Evolutionary conservation across 1,140 invertebrate species (phyloP), one percentile per base, ranked within the genome.

Genomic region (Aradophagus sp.): DNA sequence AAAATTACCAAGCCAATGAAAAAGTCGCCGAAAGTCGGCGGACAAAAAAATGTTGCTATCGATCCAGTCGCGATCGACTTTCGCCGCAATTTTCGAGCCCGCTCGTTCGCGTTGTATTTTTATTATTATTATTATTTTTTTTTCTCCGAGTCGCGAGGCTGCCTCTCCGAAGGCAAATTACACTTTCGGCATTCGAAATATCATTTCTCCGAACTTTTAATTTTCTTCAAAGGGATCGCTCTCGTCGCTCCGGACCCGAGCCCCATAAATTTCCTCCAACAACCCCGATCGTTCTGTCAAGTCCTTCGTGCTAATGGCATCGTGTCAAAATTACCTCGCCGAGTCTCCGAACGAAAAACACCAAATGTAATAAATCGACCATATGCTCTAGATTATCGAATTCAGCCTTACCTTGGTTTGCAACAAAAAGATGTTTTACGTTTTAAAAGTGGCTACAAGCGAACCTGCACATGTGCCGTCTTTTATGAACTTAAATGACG

Each of bases 151-250:
- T n/a, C n/a, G n/a, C n/a, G n/a, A n/a, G n/a, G n/a, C n/a, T n/a
- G n/a, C n/a, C n/a, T n/a, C n/a, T 59, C 13, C 11, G 44, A 8
- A 38, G 29, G 19, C 50, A 38, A 62, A 52, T 62, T 63, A 59
- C 48, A 31, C 27, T 63, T 38, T 44, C 10, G 32, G 13, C 6
- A 16, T 32, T 58, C 5, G 27, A 13, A 52, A 69, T 74, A 69
- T 73, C 27, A 66, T 74, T 69, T 74, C 65, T 66, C n/a, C 48
- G 71, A 73, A 73, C 39, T 69, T 73, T 69, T 69, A 73, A 73
- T 69, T 73, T 69, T 69, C 59, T 73, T 69, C 71, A 67, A 66
- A 73, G 65, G 59, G 48, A 68, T 68, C 65, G 38, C 53, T 39
- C 58, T 48, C 58, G 70, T 73, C 52, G 50, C 59, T 68, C 26